Percentiles rank a stretch among this genome's conserved stretches.
phyloP scores from a whole-genome alignment of 1,140 invertebrate species.

The Nasonia longicornis region DNA sequence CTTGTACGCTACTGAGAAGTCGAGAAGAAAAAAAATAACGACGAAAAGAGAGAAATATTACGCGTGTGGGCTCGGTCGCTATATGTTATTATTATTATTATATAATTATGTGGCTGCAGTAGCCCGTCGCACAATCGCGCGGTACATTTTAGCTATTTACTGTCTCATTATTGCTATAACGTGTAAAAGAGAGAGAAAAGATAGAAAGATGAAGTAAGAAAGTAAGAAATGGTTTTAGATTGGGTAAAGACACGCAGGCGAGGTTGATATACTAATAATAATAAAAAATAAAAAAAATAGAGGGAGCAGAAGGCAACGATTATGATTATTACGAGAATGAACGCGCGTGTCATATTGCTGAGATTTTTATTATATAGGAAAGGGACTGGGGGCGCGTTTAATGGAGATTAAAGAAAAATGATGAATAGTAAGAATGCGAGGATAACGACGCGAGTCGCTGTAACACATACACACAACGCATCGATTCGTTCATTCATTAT shows the following conservation, averaged over 20 bases:
- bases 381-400: constrained; percentile 39
- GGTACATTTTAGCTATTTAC: constrained; percentile 60
- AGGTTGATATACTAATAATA: constrained; percentile 12
- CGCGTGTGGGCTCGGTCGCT: constrained; percentile 16
- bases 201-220: constrained; percentile 44
- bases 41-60: constrained; percentile 3
- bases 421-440: constrained; percentile 38
- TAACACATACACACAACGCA: constrained; percentile 9
- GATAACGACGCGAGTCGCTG: constrained; percentile 13
- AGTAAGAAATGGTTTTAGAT: not conserved
- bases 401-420: constrained; percentile 11
- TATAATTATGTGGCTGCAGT: constrained; percentile 25
- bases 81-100: not conserved
- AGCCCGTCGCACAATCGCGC: constrained; percentile 49
- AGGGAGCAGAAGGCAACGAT: not conserved
- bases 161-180: constrained; percentile 58
- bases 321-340: constrained; percentile 29
- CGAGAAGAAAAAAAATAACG: constrained; percentile 8
- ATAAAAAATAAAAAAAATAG: constrained; percentile 13
- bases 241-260: constrained; percentile 7
- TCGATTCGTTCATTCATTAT: not conserved
- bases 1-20: constrained; percentile 14
- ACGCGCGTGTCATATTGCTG: constrained; percentile 46
- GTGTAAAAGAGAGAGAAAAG: constrained; percentile 53
- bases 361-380: constrained; percentile 48